A percentile compares a stretch with the other conserved stretches of the same genome.
Conservation (phyloP, 2,888 invertebrate species). For the Gisinianus flammeolus region DNA sequence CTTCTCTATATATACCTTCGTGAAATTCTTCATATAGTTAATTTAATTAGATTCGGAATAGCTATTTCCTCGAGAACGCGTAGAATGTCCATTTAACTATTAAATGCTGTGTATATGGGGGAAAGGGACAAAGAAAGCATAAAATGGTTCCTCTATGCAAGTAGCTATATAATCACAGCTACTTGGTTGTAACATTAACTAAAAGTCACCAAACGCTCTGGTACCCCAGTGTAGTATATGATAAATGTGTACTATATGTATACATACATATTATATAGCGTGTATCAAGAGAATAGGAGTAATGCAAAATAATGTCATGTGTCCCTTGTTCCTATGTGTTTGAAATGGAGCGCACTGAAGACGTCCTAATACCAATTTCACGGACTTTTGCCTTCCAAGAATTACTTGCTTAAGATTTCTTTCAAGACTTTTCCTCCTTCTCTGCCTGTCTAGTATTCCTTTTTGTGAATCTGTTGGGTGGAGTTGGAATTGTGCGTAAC, state of each 20-base stretch:
- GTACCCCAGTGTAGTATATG: neutral
- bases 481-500: conserved; percentile 12
- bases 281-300: conserved; percentile 5
- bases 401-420: conserved; percentile 27
- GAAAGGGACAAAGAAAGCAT: neutral
- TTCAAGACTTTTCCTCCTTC: neutral
- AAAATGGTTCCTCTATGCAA: neutral
- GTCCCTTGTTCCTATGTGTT: conserved; percentile 11
- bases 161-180: neutral
- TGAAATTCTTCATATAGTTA: neutral
- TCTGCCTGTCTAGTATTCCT: neutral
- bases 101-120: neutral
- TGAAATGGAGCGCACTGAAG: conserved; percentile 33
- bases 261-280: neutral
- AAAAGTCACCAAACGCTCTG: neutral
- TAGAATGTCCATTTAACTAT: no score
- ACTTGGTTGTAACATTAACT: neutral
- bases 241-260: neutral
- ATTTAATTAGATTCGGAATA: neutral
- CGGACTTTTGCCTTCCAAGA: conserved; percentile 32
- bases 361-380: conserved; percentile 31
- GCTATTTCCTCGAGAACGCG: neutral
- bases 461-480: neutral
- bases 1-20: no score
- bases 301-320: conserved; percentile 31